phyloP scores from a whole-genome alignment of 1,140 invertebrate genomes.

The Drosophila ogumai region DNA sequence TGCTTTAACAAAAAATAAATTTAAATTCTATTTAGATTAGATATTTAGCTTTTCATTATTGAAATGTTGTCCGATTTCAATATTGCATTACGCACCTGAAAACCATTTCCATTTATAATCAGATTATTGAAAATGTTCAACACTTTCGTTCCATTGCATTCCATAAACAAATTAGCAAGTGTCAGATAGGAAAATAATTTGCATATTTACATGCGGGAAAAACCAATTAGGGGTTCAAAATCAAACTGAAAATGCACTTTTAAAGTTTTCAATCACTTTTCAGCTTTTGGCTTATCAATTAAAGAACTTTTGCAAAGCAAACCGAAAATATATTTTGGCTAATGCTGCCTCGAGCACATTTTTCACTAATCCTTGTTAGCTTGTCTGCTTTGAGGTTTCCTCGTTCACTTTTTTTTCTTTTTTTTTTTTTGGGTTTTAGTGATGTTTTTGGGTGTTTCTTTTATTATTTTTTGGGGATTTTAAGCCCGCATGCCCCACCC shows the following conservation, averaged over 20 bases:
- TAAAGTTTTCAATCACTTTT: conserved; percentile 27
- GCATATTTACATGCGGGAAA: conserved; percentile 7
- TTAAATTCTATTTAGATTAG: not conserved
- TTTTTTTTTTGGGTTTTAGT: not conserved
- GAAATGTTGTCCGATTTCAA: not conserved
- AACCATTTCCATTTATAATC: conserved; percentile 36
- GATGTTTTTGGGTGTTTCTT: conserved; percentile 8
- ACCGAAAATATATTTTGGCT: conserved; percentile 36
- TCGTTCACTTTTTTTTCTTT: not conserved
- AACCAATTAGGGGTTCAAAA: conserved; percentile 22
- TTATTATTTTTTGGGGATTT: conserved; percentile 3
- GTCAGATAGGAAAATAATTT: conserved; percentile 40
- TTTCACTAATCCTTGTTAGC: conserved; percentile 66
- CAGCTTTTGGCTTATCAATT: conserved; percentile 20
- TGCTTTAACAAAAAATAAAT: not conserved
- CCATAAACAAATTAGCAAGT: conserved; percentile 37
- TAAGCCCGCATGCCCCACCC: conserved; percentile 6
- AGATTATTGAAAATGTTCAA: conserved; percentile 43
- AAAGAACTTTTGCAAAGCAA: conserved; percentile 10
- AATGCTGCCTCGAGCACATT: conserved; percentile 38
- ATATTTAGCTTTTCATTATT: not conserved
- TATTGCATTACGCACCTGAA: conserved; percentile 1
- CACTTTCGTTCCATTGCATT: conserved; percentile 35
- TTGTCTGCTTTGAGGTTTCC: conserved; percentile 70
- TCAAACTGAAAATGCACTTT: not conserved